These are phyloP conservation scores for Myiotriccus ornatus DNA, from an alignment of 2,797 vertebrate genomes.

Conservation along the genomic window DNA sequence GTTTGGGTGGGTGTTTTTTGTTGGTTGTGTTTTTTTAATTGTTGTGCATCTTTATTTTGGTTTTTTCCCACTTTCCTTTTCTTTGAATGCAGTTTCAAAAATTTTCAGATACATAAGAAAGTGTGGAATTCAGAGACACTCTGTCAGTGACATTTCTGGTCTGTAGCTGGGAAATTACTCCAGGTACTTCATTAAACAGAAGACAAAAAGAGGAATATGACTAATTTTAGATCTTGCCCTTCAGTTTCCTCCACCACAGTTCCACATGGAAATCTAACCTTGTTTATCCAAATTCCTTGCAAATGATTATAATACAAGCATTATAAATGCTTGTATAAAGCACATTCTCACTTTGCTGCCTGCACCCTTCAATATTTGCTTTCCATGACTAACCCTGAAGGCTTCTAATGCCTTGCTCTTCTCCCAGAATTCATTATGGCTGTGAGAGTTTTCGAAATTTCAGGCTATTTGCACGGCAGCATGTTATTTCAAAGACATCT, in stretches of 20 bases:
- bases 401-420: slow-evolving; percentile 7
- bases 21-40: neutral
- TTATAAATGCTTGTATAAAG: neutral
- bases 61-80: neutral
- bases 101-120: neutral
- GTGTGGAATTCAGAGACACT: neutral
- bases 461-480: slow-evolving; percentile 1
- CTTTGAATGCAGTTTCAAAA: neutral
- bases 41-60: neutral
- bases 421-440: neutral
- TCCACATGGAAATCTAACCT: slow-evolving; percentile 1
- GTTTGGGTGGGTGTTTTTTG: neutral
- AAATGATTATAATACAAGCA: neutral
- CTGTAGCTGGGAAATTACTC: neutral
- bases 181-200: slow-evolving; percentile 33
- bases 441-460: neutral
- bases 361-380: slow-evolving; percentile 35
- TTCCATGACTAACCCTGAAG: slow-evolving; percentile 10
- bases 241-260: neutral
- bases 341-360: neutral
- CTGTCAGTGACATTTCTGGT: neutral
- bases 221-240: slow-evolving; percentile 19
- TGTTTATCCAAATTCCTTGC: slow-evolving; percentile 40
- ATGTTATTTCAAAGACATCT: neutral
- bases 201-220: neutral